Base-by-base conservation (phyloP, 2,113 vertebrate species). In the Oreochromis tanganicae region DNA sequence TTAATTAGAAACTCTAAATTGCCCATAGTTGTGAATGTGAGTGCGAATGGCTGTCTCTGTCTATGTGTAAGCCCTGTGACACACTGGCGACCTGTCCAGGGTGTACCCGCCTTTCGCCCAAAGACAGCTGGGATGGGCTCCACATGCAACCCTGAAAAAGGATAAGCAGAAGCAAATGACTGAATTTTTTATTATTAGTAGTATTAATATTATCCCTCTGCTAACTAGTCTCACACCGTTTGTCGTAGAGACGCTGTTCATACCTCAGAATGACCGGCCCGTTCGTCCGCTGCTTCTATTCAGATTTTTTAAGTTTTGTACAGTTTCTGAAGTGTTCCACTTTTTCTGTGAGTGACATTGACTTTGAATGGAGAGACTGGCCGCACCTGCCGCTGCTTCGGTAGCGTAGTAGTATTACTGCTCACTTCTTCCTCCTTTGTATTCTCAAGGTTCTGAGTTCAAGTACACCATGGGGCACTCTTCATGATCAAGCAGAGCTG, bases 221-320 rank as follows among this genome's bases (percentile, higher is more conserved):
- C 5, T 63, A 36, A 63, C 17, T 2, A 36, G 59, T 63, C 59
- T 63, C 5, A 63, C 32, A 38, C 10, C 0, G 6, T 36, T 66
- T 66, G 61, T 12, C 2, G 10, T 66, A 66, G 32, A 66, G 32
- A 66, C 6, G 10, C 32, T 66, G 61, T 66, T 66, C 32, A 7
- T 38, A n/a, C 61, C 10, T 36, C 59, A 63, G 32, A 0, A 7
- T 7, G 9, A 63, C 59, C 4, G 17, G 2, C 59, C 0, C 2
- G 1, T 38, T 38, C 2, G 0, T 0, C 32, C 1, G 0, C 38
- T 41, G 38, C 4, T 4, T 41, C 38, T 11, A 5, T 43, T 43
- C 41, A 43, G 11, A 13, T 13, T 43, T 13, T 13, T 43, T 0
- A 43, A 43, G 41, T 43, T 43, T 43, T 43, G 41, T 43, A 43